Base-by-base conservation (phyloP, 1,140 invertebrate species). In the Drosophila repletoides region DNA sequence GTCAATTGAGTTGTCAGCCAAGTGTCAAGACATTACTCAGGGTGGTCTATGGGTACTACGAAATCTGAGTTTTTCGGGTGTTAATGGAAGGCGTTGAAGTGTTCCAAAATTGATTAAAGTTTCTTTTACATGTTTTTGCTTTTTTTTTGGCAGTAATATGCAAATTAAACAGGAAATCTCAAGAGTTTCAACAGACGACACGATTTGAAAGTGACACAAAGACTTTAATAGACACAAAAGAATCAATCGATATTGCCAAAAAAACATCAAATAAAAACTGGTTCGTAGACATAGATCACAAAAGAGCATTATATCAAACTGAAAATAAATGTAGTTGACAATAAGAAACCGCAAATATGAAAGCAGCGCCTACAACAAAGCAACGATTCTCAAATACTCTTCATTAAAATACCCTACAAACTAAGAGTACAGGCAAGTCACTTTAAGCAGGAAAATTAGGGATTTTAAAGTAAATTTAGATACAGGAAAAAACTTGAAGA, bases 121-220 rank as follows among this genome's bases (percentile, higher is more conserved):
- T 24, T n/a, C n/a, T n/a, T n/a, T n/a, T n/a, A n/a, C n/a, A n/a
- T n/a, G n/a, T n/a, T n/a, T n/a, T n/a, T n/a, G n/a, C n/a, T n/a
- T n/a, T n/a, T n/a, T 17, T 49, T 45, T 14, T 22, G 21, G 17
- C 53, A 52, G 9, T 5, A 9, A 51, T 72, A 75, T 79, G 65
- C 70, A 81, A 86, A 84, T 75, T 41, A 41, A 83, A 71, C 70
- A 70, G 79, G 79, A 84, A 84, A 75, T 72, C 48, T 49, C 19
- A n/a, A n/a, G n/a, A n/a, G 41, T 7, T 6, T 3, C 21, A 41
- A 31, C 33, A 45, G 29, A 7, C 43, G 52, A 40, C 7, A 9
- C 33, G 52, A 46, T 76, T 83, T 76, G 72, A 77, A 79, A 84
- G 74, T 84, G 29, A 51, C 22, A 66, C 29, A 70, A 61, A 59